Evolutionary conservation across 2,113 vertebrate species (phyloP), one percentile per base, ranked within the genome.

Genomic region (Ameiurus melas): DNA sequence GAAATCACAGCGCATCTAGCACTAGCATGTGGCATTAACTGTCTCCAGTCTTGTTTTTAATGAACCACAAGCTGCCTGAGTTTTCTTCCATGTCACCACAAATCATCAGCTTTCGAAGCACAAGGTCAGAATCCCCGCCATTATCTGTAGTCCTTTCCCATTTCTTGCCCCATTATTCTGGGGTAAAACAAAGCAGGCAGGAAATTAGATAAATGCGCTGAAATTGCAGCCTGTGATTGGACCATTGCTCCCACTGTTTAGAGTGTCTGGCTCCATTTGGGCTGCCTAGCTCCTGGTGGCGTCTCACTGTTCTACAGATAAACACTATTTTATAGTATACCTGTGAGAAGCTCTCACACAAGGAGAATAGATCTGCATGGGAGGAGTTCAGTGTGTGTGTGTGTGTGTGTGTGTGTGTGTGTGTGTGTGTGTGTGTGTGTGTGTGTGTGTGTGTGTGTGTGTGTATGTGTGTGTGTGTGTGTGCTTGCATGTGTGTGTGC

Each of bases 151-250:
- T 93, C 93, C 88, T 80, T 89, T 91, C 88, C 90, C 90, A 94
- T 95, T 94, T 93, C 90, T 86, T 82, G 85, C 85, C 83, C 91
- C 90, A 91, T 95, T 93, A 93, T 93, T 95, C 90, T 91, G 81
- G 79, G 90, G 62, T 85, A 91, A 93, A 93, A 94, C 92, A 93
- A 94, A 94, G 92, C 91, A 83, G 90, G 87, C 93, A 94, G 94
- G 93, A 95, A 95, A 95, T 94, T 89, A 94, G 94, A 93, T 94
- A 94, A 95, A 95, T 82, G 91, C 88, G 80, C 57, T 91, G 91
- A 94, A 93, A 94, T 92, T 91, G 92, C 91, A 91, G 92, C 91
- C 92, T 92, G 89, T 94, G 94, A 95, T 93, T 92, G 93, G 93
- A 91, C 90, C 90, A 88, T 85, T 75, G 68, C 90, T 91, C 78